Evolutionary conservation across 1,140 invertebrate genomes (phyloP).

Genomic region (Calephelis nemesis): DNA sequence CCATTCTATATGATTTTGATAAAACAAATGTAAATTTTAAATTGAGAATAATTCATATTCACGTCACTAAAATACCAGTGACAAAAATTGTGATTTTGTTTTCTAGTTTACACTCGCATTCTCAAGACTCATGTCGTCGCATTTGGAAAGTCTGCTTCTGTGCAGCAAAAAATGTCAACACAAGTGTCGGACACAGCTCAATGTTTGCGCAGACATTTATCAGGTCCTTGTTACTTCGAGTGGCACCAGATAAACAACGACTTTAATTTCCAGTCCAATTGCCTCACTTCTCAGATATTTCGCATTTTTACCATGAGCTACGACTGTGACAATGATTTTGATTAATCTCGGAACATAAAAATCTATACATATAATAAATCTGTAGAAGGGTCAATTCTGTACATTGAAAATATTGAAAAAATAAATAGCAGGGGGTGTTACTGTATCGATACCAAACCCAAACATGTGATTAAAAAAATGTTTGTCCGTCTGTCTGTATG

Average conservation of each 20-base stretch:
- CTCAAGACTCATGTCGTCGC: slow-evolving; percentile 22
- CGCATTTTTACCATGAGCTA: slow-evolving; percentile 42
- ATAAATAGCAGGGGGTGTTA: too few species aligned
- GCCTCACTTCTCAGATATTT: slow-evolving; percentile 44
- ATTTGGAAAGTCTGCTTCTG: slow-evolving; percentile 30
- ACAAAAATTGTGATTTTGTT: too few species aligned
- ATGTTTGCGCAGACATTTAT: slow-evolving; percentile 59
- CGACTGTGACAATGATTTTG: background rate
- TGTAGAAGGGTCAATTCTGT: too few species aligned
- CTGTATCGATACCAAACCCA: too few species aligned
- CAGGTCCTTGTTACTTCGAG: slow-evolving; percentile 59
- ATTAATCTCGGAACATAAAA: background rate
- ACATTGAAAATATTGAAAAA: too few species aligned
- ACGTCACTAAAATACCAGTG: too few species aligned
- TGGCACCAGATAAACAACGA: slow-evolving; percentile 55
- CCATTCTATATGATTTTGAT: too few species aligned
- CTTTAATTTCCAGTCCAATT: slow-evolving; percentile 49
- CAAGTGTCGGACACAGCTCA: slow-evolving; percentile 42
- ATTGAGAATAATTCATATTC: too few species aligned
- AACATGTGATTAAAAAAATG: too few species aligned
- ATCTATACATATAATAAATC: too few species aligned
- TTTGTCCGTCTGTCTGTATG: too few species aligned
- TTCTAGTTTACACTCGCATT: background rate
- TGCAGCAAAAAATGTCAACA: slow-evolving; percentile 50
- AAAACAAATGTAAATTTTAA: too few species aligned